These are phyloP conservation scores for Catharus bicknelli DNA, from an alignment of 2,113 vertebrate genomes.

Conservation along the genomic window DNA sequence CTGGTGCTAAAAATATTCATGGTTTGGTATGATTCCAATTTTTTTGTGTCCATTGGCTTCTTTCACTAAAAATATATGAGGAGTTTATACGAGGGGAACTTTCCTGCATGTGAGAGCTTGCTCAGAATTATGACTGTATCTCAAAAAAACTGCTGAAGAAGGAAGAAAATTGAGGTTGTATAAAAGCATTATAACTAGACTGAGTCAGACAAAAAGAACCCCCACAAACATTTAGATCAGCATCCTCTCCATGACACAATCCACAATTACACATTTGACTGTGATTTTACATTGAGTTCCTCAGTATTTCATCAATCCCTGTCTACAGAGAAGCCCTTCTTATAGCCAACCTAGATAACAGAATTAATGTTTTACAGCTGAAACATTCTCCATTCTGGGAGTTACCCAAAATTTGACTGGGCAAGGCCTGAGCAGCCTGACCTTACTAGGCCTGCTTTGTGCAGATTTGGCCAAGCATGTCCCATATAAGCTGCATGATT, in stretches of 20 bases:
- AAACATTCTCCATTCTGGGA: background rate
- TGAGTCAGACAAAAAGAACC: background rate
- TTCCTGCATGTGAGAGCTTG: background rate
- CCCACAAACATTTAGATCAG: background rate
- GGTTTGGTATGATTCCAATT: background rate
- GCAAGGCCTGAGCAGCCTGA: background rate
- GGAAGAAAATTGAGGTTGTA: background rate
- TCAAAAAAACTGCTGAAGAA: background rate
- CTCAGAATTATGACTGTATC: background rate
- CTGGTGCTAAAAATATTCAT: conserved; percentile 14
- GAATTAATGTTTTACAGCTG: background rate
- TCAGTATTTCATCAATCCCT: background rate
- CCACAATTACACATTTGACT: background rate
- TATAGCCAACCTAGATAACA: background rate
- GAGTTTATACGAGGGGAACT: background rate
- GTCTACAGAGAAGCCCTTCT: background rate
- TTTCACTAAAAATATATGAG: background rate
- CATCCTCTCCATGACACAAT: background rate
- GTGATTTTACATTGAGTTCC: background rate
- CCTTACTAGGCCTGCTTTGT: background rate
- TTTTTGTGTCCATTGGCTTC: background rate
- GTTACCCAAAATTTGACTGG: background rate
- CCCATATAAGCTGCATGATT: background rate
- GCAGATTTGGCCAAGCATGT: background rate
- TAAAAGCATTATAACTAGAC: background rate